Evolutionary conservation across 2,888 invertebrate genomes (phyloP), one percentile per base, ranked within the genome.

Genomic region (Tachystola acroxantha): DNA sequence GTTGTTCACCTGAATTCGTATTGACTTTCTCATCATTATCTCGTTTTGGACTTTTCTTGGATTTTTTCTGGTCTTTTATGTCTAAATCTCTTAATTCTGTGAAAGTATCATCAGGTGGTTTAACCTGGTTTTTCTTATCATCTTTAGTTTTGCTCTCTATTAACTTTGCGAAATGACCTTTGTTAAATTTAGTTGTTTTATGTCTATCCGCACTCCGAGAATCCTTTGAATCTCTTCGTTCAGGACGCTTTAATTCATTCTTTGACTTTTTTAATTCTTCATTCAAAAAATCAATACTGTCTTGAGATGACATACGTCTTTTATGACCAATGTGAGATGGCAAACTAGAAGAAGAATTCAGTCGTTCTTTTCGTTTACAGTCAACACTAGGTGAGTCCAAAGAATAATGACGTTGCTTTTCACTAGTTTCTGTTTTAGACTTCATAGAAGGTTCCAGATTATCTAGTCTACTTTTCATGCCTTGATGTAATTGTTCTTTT

Each of bases 261-360:
- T 90, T 92, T 48, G 88, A 80, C 45, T 91, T 90, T 56, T 93
- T 93, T 2, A 85, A 64, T 9, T 90, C 90, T 42, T 93, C 92
- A 35, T 85, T 79, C 2, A 88, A 64, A 35, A 77, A 77, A 48
- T 90, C 89, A 34, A 85, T 52, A 56, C 89, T 89, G 40, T 95
- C 95, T 64, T 95, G 94, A 1, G 93, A 93, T 46, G 94, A 94
- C 59, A 94, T 89, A 41, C 95, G 89, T 34, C 95, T 88, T 72
- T 95, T 95, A 38, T 88, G 82, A 0, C 92, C 90, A 19, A 92
- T 88, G 40, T 88, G 88, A 2, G 91, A 90, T 3, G 91, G 91
- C 49, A 91, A 74, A 65, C 89, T 90, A 25, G 87, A 87, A 64
- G 81, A 82, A 1, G 87, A 88, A 65, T 89, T 91, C 38, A 89